phyloP scores from a whole-genome alignment of 1,140 invertebrate species.

The Oedothorax gibbosus region DNA sequence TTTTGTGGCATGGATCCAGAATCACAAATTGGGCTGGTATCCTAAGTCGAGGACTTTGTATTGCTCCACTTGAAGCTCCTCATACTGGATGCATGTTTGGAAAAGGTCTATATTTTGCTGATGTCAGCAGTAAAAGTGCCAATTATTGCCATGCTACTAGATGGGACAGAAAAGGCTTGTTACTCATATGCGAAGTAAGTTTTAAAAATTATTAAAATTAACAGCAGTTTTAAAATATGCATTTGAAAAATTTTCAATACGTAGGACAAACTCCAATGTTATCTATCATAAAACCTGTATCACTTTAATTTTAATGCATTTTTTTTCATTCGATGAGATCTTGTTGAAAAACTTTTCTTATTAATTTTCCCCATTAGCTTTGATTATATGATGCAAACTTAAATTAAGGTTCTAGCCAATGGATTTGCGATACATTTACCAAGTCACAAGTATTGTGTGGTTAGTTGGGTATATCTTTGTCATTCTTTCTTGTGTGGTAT shows the following conservation, averaged over 20 bases:
- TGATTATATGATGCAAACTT: not conserved
- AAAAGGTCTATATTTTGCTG: constrained; percentile 75
- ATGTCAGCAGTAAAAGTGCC: constrained; percentile 75
- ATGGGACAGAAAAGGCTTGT: constrained; percentile 69
- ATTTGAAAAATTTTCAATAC: not conserved
- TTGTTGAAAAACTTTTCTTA: not conserved
- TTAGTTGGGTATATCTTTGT: too few relatives aligned
- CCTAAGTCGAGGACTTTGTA: constrained; percentile 73
- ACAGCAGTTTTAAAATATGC: not conserved
- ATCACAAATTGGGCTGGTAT: constrained; percentile 75
- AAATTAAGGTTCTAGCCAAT: too few relatives aligned
- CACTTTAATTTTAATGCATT: not conserved
- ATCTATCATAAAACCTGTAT: not conserved
- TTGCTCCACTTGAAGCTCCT: constrained; percentile 73
- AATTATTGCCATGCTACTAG: constrained; percentile 73
- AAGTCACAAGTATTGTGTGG: too few relatives aligned
- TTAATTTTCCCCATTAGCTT: not conserved
- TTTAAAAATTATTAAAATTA: not conserved
- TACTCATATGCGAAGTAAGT: constrained; percentile 73
- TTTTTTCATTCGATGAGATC: not conserved
- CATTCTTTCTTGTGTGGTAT: too few relatives aligned
- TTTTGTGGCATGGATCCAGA: constrained; percentile 75
- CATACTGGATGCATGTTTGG: constrained; percentile 75
- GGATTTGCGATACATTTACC: too few relatives aligned
- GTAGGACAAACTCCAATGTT: not conserved